Base-by-base conservation (phyloP, 2,797 vertebrate genomes). In the Smutsia temminckii region DNA sequence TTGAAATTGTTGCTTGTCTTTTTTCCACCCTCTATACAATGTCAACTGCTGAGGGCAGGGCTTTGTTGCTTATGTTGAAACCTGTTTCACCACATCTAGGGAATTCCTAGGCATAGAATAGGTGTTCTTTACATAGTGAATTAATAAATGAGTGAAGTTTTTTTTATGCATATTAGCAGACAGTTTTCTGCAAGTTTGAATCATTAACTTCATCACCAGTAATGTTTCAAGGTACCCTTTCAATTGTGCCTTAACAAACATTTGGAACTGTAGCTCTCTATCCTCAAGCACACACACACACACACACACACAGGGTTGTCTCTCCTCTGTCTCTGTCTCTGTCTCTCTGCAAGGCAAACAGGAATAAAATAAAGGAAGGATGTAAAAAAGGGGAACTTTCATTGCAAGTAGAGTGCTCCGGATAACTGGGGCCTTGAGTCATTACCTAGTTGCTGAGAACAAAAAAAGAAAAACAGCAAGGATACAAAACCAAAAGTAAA, bases 81-180 rank as follows among this genome's bases (percentile, higher is more conserved):
- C 3, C 17, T 64, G 18, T 23, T 61, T 75, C 32, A 34, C 9
- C 23, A 53, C 1, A 51, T 55, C 20, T 74, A 80, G 49, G 49
- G 63, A 2, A 79, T 49, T 79, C 85, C 34, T 84, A 93, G 8
- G 18, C 20, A 46, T 63, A 27, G 49, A 3, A 23, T 2, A 49
- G 9, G 8, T 74, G 17, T 18, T 51, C 8, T 78, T 81, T 53
- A 79, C 68, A 51, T 91, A 55, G 74, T 75, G 68, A 80, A 49
- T 68, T 17, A 59, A 59, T 79, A 34, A 71, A 55, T 68, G 16
- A 59, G 74, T 46, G 23, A 29, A 55, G 25, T 71, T 40, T 90
- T 90, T 85, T 79, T 51, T 11, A 87, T 74, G 42, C 18, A n/a
- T 32, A 84, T 80, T 84, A 86, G n/a, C n/a, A 85, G 79, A 68